Percentiles rank a stretch among this genome's conserved stretches.
Evolutionary conservation across 2,797 vertebrate species (phyloP).

Genomic region (Cynopterus sphinx): DNA sequence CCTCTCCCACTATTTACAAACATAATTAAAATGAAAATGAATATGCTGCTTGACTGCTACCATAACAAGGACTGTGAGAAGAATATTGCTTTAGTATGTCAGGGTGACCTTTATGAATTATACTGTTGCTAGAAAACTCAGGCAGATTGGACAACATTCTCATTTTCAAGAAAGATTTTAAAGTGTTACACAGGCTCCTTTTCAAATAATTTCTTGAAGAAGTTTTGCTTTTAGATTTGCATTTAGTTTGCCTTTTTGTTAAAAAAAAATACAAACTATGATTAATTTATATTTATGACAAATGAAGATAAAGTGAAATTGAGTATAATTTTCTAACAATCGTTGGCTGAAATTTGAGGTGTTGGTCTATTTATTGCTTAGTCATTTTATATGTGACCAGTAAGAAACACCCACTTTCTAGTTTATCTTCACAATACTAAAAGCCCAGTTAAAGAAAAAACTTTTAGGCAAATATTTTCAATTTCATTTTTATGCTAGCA

Average conservation of each 20-base stretch:
- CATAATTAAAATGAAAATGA: conserved; percentile 71
- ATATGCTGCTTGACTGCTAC: conserved; percentile 48
- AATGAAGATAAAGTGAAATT: neutral
- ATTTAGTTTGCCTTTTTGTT: neutral
- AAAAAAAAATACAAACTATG: neutral
- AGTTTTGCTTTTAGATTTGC: neutral
- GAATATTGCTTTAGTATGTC: conserved; percentile 39
- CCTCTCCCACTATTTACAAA: conserved; percentile 60
- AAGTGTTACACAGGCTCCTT: neutral
- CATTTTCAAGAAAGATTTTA: neutral
- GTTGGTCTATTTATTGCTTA: neutral
- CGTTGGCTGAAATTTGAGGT: neutral
- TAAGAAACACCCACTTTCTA: neutral
- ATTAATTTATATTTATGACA: neutral
- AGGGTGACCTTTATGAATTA: conserved; percentile 66
- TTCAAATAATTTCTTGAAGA: neutral
- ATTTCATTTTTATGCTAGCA: neutral
- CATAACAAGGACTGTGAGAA: neutral
- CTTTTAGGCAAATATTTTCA: neutral
- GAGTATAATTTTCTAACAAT: neutral
- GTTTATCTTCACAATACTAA: neutral
- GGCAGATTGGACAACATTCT: neutral
- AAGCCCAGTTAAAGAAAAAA: neutral
- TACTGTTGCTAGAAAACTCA: neutral
- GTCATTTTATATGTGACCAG: neutral